Evolutionary conservation across 1,140 invertebrate genomes (phyloP), one percentile per base, ranked within the genome.

Genomic region (Apis laboriosa): DNA sequence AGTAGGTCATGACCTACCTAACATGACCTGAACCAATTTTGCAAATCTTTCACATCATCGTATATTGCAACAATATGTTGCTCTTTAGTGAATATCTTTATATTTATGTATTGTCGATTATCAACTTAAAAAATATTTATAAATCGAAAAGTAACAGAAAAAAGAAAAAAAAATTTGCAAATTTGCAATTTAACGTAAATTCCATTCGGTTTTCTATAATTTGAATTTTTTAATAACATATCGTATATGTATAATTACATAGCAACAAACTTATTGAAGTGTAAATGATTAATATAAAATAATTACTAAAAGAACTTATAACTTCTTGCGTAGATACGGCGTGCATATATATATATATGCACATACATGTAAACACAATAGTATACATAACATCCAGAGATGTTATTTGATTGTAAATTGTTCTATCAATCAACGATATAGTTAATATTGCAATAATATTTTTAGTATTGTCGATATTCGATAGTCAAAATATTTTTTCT

Each of bases 1-100:
- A 92, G 74, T 92, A 53, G 92, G 90, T 92, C 91, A 71, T 79
- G 91, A 91, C 90, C 90, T 70, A 92, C 83, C 86, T 85, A 84
- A 67, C 80, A 51, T 61, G 85, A 84, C 56, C 63, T 83, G 77
- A 53, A 83, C 76, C 76, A 80, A 88, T 88, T 83, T 80, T 73
- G 71, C 63, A 66, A 86, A 85, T 85, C 70, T 82, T 75, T 56
- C 51, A 68, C 77, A 60, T 58, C 66, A 11, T 12, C 34, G 17
- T 56, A 53, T 60, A 55, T 63, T 84, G 49, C 66, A 64, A 60
- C 71, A 15, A 51, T 63, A 9, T 11, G 28, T 19, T 34, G 17
- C 15, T 19, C 34, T 19, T 19, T 34, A 9, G 34, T 24, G 17
- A 64, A 64, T 9, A 19, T 13, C 15, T 15, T 15, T 34, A 9